A percentile compares a stretch with the other conserved stretches of the same genome.
phyloP scores from a whole-genome alignment of 2,797 vertebrate species.

The Arctocebus calabarensis region DNA sequence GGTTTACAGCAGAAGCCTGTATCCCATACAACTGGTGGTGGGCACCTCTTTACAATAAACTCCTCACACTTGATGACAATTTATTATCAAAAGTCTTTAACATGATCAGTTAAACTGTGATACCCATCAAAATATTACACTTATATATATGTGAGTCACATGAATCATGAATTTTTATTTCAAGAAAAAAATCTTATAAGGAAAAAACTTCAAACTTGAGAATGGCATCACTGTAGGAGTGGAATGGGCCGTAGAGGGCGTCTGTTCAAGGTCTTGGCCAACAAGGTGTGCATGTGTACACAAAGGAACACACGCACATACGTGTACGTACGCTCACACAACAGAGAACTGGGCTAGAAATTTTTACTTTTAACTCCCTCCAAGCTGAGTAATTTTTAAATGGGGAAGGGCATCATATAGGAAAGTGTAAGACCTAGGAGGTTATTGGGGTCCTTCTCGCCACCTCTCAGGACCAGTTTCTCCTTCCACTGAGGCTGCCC shows the following conservation, averaged over 20 bases:
- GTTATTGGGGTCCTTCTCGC: not conserved
- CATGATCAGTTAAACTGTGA: not conserved
- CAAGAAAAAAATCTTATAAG: not conserved
- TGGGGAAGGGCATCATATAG: not conserved
- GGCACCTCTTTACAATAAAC: not conserved
- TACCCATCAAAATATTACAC: not conserved
- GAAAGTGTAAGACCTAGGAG: not conserved
- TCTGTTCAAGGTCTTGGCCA: not conserved
- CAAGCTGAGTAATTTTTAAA: not conserved
- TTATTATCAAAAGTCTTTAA: not conserved
- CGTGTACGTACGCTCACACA: not conserved
- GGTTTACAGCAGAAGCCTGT: not conserved
- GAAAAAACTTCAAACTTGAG: not conserved
- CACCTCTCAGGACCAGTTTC: not conserved
- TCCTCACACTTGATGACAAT: not conserved
- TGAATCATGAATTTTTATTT: not conserved
- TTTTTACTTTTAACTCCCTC: not conserved
- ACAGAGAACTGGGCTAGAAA: no score
- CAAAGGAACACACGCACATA: not conserved
- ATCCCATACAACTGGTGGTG: not conserved
- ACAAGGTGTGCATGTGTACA: not conserved
- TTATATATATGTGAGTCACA: not conserved
- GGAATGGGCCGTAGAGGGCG: not conserved
- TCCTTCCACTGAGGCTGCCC: not conserved
- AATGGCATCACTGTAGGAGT: conserved; percentile 45